Percentiles rank a stretch among this genome's conserved stretches.
phyloP scores from a whole-genome alignment of 2,888 invertebrate species.

The Ochlodes sylvanus region DNA sequence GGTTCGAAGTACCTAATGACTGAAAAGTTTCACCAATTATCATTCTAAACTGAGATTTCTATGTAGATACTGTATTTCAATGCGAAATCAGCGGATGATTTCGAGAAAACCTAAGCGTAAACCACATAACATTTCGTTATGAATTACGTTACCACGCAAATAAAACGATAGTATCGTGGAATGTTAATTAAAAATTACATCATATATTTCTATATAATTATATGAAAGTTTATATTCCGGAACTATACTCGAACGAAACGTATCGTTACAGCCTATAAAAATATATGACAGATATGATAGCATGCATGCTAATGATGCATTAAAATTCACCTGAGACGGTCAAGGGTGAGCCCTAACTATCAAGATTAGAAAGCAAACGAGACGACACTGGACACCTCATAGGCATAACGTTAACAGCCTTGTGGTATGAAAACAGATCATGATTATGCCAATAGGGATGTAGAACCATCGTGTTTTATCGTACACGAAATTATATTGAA shows the following conservation, averaged over 20 bases:
- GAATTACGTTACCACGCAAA: background rate
- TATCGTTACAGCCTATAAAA: constrained; percentile 6
- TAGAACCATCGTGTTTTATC: background rate
- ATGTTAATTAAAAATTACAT: constrained; percentile 10
- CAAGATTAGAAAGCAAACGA: constrained; percentile 45
- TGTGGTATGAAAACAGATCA: constrained; percentile 52
- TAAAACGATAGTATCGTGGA: background rate
- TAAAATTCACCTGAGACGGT: constrained; percentile 39
- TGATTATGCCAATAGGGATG: background rate
- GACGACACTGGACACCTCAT: constrained; percentile 39
- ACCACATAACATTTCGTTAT: background rate
- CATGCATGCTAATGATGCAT: constrained; percentile 18
- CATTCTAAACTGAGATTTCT: no score
- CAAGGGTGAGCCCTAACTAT: constrained; percentile 42
- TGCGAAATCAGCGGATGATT: no score
- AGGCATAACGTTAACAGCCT: constrained; percentile 39
- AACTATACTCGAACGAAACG: constrained; percentile 1
- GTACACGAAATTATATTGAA: no score
- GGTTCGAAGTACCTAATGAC: no score
- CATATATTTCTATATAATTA: background rate
- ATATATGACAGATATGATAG: constrained; percentile 7
- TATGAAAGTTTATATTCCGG: constrained; percentile 16
- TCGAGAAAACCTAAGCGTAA: no score
- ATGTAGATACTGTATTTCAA: no score
- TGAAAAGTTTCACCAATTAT: no score